These are phyloP conservation scores for Oxyura jamaicensis DNA, from an alignment of 2,113 vertebrate species.

Conservation along the genomic window DNA sequence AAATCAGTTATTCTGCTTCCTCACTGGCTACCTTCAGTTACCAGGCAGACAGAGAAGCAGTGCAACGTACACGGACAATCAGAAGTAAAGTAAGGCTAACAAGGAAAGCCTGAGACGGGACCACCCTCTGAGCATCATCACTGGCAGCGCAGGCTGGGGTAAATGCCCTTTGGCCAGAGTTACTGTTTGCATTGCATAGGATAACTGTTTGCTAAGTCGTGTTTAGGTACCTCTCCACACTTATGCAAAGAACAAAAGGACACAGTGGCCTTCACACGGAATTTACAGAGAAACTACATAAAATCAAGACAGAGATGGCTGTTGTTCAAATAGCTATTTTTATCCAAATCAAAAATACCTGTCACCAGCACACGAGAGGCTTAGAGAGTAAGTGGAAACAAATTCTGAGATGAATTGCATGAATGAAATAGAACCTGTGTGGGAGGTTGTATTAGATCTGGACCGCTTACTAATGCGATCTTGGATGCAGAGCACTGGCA, in stretches of 20 bases:
- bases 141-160: background rate
- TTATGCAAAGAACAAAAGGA: background rate
- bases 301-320: background rate
- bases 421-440: background rate
- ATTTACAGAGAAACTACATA: background rate
- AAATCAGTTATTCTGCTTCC: background rate
- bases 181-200: conserved; percentile 59
- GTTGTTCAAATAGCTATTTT: background rate
- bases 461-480: background rate
- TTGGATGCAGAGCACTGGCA: background rate
- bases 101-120: background rate
- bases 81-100: background rate
- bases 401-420: background rate
- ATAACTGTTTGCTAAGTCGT: conserved; percentile 53
- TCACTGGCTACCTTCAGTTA: conserved; percentile 46
- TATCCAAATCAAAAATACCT: background rate
- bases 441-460: background rate
- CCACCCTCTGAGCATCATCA: background rate
- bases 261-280: background rate
- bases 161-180: conserved; percentile 45
- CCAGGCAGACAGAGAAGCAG: background rate
- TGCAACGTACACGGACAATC: background rate
- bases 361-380: background rate
- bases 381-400: background rate
- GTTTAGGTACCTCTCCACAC: conserved; percentile 19